Evolutionary conservation across 2,113 vertebrate genomes (phyloP).

Genomic region (Poicephalus meyeri): DNA sequence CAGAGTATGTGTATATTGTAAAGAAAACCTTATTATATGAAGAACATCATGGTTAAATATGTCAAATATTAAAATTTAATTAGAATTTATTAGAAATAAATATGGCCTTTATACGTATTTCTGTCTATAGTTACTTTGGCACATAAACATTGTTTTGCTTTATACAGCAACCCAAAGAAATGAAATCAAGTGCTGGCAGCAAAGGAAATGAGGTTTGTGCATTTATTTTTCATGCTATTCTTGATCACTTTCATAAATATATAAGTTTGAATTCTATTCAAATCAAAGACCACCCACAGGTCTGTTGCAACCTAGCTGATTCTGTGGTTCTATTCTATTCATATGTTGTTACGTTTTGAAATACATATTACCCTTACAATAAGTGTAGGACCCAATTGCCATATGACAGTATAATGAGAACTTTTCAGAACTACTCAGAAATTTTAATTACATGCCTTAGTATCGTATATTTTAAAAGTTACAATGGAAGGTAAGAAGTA

Average conservation of each 20-base stretch:
- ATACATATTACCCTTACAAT: not conserved
- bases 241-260: not conserved
- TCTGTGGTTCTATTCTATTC: not conserved
- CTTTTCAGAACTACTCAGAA: not conserved
- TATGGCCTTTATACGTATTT: not conserved
- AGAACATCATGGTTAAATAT: not conserved
- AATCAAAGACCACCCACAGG: not conserved
- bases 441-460: not conserved
- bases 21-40: not conserved
- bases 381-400: not conserved
- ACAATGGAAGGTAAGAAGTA: not conserved
- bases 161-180: constrained; percentile 93
- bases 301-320: not conserved
- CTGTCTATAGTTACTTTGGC: not conserved
- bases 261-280: not conserved
- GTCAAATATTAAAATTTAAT: not conserved
- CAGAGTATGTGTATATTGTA: not conserved
- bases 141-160: constrained; percentile 60
- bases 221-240: not conserved
- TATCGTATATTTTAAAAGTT: not conserved
- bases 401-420: not conserved
- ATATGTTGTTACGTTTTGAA: not conserved
- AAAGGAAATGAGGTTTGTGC: constrained; percentile 92
- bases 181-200: constrained; percentile 86
- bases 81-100: not conserved